phyloP scores from a whole-genome alignment of 2,797 vertebrate species.

The Molossus molossus region DNA sequence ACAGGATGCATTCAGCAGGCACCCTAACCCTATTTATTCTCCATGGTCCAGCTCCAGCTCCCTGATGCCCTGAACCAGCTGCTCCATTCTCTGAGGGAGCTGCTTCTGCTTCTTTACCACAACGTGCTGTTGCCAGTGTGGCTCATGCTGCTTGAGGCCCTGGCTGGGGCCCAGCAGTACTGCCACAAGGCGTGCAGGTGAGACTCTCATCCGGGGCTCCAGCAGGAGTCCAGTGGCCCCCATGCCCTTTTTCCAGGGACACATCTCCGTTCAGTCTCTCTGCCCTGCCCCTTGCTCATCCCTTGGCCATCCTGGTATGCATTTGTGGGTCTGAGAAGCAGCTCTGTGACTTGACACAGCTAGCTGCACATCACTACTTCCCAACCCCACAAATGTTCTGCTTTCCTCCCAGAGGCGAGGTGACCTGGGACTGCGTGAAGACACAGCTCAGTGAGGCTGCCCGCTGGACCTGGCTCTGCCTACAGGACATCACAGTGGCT shows the following conservation, averaged over 20 bases:
- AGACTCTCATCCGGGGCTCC: slow-evolving; percentile 76
- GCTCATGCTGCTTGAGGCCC: slow-evolving; percentile 83
- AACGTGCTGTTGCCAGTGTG: slow-evolving; percentile 92
- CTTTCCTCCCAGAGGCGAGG: slow-evolving; percentile 92
- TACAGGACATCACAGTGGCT: slow-evolving; percentile 93
- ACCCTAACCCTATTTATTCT: neutral
- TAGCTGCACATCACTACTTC: neutral
- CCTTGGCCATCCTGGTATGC: neutral
- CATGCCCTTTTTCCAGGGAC: neutral
- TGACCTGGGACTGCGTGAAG: slow-evolving; percentile 93
- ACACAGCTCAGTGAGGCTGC: slow-evolving; percentile 92
- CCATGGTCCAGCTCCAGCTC: slow-evolving; percentile 87
- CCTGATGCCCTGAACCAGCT: slow-evolving; percentile 92
- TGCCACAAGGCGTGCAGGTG: slow-evolving; percentile 96
- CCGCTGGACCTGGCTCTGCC: slow-evolving; percentile 94
- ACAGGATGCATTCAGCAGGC: neutral
- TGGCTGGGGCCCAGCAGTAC: slow-evolving; percentile 91
- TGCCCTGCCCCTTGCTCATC: neutral
- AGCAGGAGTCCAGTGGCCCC: neutral
- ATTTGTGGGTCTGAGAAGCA: neutral
- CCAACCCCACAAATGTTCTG: neutral
- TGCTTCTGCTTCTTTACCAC: slow-evolving; percentile 92
- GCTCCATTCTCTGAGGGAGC: slow-evolving; percentile 91
- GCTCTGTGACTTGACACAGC: neutral
- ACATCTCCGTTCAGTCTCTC: neutral